These are phyloP conservation scores for Nesometra sesokonis DNA, from an alignment of 35 echinoderm and acorn worm genomes.

Conservation along the genomic window DNA sequence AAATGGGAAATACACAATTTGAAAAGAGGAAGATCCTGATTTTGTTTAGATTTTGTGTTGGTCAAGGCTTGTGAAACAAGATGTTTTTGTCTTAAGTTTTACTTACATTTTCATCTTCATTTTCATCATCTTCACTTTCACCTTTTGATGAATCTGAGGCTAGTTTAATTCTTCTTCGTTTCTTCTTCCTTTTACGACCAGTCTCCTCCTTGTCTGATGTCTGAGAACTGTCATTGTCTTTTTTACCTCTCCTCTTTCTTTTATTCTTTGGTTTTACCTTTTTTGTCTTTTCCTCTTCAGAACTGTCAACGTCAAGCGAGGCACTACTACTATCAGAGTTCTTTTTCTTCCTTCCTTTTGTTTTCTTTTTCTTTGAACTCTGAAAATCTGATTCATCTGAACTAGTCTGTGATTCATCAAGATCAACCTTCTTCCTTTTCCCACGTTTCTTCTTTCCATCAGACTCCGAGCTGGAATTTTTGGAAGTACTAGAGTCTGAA, in stretches of 20 bases:
- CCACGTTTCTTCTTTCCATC: conserved; percentile 15
- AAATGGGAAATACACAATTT: too few species aligned
- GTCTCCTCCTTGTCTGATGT: neutral
- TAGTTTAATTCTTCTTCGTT: neutral
- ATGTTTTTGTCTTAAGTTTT: too few species aligned
- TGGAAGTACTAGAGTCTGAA: neutral
- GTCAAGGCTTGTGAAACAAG: too few species aligned
- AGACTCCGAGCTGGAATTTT: neutral
- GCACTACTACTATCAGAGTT: neutral
- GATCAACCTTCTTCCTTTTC: neutral
- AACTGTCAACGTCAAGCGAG: neutral
- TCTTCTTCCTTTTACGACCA: neutral
- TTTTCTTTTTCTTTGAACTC: neutral
- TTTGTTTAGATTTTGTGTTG: too few species aligned
- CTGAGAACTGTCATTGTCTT: neutral
- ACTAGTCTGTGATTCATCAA: neutral
- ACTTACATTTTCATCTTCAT: conserved; percentile 13
- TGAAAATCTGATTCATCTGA: neutral
- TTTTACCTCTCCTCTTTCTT: neutral
- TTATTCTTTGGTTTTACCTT: neutral
- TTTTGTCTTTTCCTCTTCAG: neutral
- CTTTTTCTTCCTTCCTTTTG: neutral
- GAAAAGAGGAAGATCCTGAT: too few species aligned
- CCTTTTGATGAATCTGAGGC: neutral
- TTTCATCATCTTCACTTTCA: conserved; percentile 2